Evolutionary conservation across 2,797 vertebrate genomes (phyloP), one percentile per base, ranked within the genome.

Genomic region (Babyrousa celebensis): DNA sequence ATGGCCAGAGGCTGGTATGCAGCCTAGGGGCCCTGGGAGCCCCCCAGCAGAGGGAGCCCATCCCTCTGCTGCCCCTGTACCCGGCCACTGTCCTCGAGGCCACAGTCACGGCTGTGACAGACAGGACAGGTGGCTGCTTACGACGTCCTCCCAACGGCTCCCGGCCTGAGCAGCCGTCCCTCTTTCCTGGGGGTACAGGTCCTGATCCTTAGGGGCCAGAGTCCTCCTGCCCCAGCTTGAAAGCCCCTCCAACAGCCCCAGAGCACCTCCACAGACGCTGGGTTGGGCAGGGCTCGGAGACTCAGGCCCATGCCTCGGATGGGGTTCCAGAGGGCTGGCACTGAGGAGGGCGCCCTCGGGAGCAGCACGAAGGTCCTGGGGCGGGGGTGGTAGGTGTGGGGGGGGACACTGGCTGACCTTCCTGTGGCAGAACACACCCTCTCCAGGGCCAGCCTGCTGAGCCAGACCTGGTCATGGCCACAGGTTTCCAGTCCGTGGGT

Each of bases 401-500:
- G 1, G 60, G 48, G 5, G 36, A 48, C 10, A 25, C 29, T 5
- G 20, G 71, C 23, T 83, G 16, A 54, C 58, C 18, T 20, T 20
- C 75, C 79, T 11, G 10, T 6, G 11, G 54, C 27, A 10, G 48
- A 68, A 14, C 27, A 3, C 17, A 71, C 8, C 21, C 20, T 27
- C 40, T 32, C 5, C 23, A 1, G 16, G 65, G 10, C 20, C 0
- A 3, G 36, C 77, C n/a, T 9, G 40, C 23, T 11, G 11, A 9
- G 3, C 20, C 52, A 12, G 54, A 48, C 36, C 12, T 1, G 7
- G 63, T 32, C 2, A 29, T 1, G 16, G 67, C 48, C 7, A 4
- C 27, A 12, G 36, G 68, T 0, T 29, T 12, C 21, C 21, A 2
- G n/a, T 17, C 18, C 18, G 1, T 0, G 25, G 20, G 10, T 2